These are phyloP conservation scores for Drosophila tsacasi DNA, from an alignment of 1,140 invertebrate species.

Conservation along the genomic window DNA sequence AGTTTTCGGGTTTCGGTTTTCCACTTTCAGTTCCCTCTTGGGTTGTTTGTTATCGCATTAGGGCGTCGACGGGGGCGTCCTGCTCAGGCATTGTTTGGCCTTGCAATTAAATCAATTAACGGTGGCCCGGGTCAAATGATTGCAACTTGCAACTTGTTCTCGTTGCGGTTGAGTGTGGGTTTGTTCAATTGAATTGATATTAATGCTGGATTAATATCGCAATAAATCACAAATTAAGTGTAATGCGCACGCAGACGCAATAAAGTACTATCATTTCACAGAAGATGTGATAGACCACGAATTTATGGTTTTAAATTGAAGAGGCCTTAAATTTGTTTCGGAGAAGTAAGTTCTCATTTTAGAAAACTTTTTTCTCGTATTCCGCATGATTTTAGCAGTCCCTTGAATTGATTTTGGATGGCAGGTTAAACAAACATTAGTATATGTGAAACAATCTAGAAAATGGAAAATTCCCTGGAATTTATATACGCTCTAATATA, in stretches of 20 bases:
- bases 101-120: constrained; percentile 79
- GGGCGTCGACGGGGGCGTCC: constrained; percentile 33
- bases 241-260: constrained; percentile 1
- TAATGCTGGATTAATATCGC: constrained; percentile 66
- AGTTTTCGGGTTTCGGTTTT: constrained; percentile 26
- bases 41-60: constrained; percentile 70
- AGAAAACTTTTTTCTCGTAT: no score
- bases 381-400: no score
- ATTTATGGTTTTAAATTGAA: constrained; percentile 4
- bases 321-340: background rate
- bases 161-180: constrained; percentile 40
- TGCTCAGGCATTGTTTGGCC: constrained; percentile 44
- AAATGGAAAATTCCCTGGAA: constrained; percentile 1
- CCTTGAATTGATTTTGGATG: background rate
- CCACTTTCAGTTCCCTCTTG: background rate
- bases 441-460: constrained; percentile 12
- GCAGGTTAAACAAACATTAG: background rate
- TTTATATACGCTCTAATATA: background rate
- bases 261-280: background rate
- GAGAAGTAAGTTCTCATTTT: background rate
- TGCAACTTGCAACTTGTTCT: constrained; percentile 42
- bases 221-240: constrained; percentile 75
- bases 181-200: constrained; percentile 70
- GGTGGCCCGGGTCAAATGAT: constrained; percentile 55
- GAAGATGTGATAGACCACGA: background rate